Percentiles rank a stretch among this genome's conserved stretches.
phyloP scores from a whole-genome alignment of 2,113 vertebrate genomes.

The Nasalis larvatus region DNA sequence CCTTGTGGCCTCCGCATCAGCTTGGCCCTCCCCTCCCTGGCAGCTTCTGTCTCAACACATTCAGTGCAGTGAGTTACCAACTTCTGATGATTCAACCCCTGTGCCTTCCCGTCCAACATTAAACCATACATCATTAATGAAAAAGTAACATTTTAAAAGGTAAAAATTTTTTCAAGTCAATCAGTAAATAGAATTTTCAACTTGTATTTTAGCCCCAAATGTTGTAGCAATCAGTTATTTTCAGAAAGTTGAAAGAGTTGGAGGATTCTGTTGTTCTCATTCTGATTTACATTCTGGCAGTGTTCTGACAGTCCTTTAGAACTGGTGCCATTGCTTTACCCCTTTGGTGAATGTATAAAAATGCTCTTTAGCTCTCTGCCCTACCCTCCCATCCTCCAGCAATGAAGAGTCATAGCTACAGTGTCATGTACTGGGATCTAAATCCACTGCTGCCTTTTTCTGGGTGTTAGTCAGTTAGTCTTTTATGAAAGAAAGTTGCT shows the following conservation, averaged over 20 bases:
- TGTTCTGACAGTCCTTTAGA: background rate
- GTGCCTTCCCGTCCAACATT: background rate
- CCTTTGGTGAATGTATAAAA: background rate
- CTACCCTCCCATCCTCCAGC: background rate
- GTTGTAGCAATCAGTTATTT: background rate
- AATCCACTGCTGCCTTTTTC: constrained; percentile 15
- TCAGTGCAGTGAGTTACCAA: background rate
- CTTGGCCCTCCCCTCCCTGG: too few relatives aligned
- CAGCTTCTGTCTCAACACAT: background rate
- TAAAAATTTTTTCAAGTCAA: background rate
- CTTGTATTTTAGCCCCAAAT: background rate
- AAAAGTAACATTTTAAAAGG: background rate
- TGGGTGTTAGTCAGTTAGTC: constrained; percentile 39
- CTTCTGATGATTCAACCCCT: background rate
- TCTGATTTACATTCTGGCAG: background rate
- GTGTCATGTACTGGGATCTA: background rate
- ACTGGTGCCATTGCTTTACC: background rate
- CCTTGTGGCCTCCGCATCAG: background rate
- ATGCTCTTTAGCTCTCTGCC: background rate
- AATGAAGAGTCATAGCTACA: background rate
- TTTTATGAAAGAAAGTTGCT: constrained; percentile 48
- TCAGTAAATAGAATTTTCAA: background rate
- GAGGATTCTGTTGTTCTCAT: background rate
- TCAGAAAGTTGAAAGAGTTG: background rate
- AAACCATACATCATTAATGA: background rate